Percentiles rank a stretch among this genome's conserved stretches.
These are phyloP conservation scores for Argyresthia albistria DNA, from an alignment of 2,888 invertebrate genomes.

Conservation along the genomic window DNA sequence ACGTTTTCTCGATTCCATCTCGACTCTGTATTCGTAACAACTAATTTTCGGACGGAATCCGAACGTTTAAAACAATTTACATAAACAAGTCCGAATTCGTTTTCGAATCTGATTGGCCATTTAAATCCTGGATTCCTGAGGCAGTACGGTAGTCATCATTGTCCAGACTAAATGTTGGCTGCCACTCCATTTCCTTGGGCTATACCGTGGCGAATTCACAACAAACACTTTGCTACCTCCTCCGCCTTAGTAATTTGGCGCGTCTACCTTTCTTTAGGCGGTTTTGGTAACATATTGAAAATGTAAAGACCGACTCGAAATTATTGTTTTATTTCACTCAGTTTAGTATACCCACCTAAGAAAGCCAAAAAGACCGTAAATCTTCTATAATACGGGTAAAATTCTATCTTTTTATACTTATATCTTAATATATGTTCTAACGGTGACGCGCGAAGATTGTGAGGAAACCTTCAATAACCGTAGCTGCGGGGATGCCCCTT, in stretches of 20 bases:
- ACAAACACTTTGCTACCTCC: background rate
- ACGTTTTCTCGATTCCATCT: conserved; percentile 3
- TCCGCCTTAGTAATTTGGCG: background rate
- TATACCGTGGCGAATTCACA: conserved; percentile 14
- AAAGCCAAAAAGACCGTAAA: too few species aligned
- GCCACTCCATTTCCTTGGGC: conserved; percentile 46
- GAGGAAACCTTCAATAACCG: too few species aligned
- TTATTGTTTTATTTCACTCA: too few species aligned
- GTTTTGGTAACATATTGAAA: too few species aligned
- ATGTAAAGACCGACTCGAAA: too few species aligned
- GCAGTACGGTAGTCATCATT: conserved; percentile 38
- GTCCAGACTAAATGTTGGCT: conserved; percentile 38
- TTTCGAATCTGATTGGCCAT: conserved; percentile 4
- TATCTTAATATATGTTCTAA: too few species aligned
- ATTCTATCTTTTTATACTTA: too few species aligned
- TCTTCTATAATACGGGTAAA: too few species aligned
- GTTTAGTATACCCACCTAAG: too few species aligned
- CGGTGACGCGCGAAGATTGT: too few species aligned
- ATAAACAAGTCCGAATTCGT: conserved; percentile 2
- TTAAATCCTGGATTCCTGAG: conserved; percentile 1
- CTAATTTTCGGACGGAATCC: background rate
- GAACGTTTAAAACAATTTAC: conserved; percentile 4
- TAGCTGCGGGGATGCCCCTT: too few species aligned
- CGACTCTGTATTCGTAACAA: background rate
- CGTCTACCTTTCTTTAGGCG: too few species aligned